Base-by-base conservation (phyloP, 2,797 vertebrate genomes). In the Mormyrops attenuatus region DNA sequence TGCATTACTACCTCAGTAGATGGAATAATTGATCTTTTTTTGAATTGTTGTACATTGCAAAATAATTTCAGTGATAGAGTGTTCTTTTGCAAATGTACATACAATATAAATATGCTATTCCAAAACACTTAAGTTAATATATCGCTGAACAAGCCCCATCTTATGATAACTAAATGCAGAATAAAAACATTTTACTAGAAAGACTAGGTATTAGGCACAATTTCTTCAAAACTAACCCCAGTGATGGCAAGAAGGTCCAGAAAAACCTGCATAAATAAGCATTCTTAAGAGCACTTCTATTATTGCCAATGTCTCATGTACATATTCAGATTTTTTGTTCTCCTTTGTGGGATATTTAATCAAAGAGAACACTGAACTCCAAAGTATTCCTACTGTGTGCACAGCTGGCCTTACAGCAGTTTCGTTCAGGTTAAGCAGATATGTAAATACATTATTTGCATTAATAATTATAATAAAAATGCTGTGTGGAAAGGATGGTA, bases 381-480 rank as follows among this genome's bases (percentile, higher is more conserved):
- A 44, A 80, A 80, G 77, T 82, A 3, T 80, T 80, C 73, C 38
- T 41, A 17, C 30, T 73, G 1, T 73, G 4, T 73, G 66, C 66
- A 69, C 26, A 44, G 38, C 38, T 1, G 30, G 30, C 66, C 30
- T 47, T 47, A 82, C 77, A 22, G 34, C 34, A 77, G 69, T 41
- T 77, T 77, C 11, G 2, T 77, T 77, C 69, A 77, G 69, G 69
- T 77, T 41, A 57, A 41, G 15, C 26, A 34, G 26, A 41, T 20
- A 87, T 63, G 86, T 63, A 87, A 44, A 87, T 57, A 86, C 13
- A 55, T 60, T 63, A 44, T 87, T 87, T 60, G 30, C 34, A 60
- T 41, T 52, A 55, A 20, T n/a, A 34, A 55, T 9, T 17, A 53
- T 30, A 85, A 85, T 85, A 85, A 85, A 80, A 85, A 17, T 52